Evolutionary conservation across 2,113 vertebrate species (phyloP).

Genomic region (Jaculus jaculus): DNA sequence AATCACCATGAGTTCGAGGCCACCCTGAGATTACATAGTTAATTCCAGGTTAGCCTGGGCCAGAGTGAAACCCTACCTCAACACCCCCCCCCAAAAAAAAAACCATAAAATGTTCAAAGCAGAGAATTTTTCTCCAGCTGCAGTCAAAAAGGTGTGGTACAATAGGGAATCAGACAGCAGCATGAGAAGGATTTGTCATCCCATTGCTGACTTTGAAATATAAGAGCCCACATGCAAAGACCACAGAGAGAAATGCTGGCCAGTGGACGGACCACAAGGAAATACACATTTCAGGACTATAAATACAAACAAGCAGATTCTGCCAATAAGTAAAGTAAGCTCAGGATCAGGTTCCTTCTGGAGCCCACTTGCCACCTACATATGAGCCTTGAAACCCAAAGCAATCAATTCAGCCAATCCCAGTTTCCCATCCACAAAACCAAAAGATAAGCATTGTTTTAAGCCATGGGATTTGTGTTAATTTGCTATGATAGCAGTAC

Average conservation of each 20-base stretch:
- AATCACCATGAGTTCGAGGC: too few relatives aligned
- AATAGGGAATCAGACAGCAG: neutral
- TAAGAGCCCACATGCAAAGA: neutral
- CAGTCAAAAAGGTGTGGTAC: neutral
- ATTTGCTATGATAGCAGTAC: neutral
- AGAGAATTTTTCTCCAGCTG: neutral
- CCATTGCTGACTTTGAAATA: neutral
- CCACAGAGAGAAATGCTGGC: neutral
- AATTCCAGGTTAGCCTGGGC: too few relatives aligned
- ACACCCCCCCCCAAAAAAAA: too few relatives aligned
- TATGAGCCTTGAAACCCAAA: neutral
- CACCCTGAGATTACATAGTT: too few relatives aligned
- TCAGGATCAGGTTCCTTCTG: neutral
- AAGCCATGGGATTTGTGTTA: neutral
- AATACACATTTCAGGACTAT: neutral
- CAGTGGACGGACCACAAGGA: neutral
- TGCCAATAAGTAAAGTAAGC: neutral
- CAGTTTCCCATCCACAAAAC: slow-evolving; percentile 2
- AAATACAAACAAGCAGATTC: neutral
- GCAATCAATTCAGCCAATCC: neutral
- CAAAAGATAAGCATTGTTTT: neutral
- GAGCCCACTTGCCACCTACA: neutral
- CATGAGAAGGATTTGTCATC: neutral
- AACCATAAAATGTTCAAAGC: neutral
- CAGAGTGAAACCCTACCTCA: too few relatives aligned